Base-by-base conservation (phyloP, 2,888 invertebrate species). In the Lepidocyrtinus sp. region DNA sequence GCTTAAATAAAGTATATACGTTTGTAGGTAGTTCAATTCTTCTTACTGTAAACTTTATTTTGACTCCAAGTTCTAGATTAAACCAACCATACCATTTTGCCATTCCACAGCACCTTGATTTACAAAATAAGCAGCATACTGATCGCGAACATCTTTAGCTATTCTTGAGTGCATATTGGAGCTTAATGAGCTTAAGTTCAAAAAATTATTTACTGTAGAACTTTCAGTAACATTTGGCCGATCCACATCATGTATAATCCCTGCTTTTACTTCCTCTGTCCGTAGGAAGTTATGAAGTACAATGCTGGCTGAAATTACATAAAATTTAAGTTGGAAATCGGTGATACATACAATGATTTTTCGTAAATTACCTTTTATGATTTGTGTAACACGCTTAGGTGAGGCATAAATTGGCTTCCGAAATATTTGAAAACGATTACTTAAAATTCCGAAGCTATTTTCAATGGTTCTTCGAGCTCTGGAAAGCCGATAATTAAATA, bases 381-480 rank as follows among this genome's bases (percentile, higher is more conserved):
- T 59, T 36, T 62, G 17, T 15, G 73, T 64, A 9, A 65, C 68
- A 26, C 65, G 69, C 36, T 83, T 62, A 1, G 75, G 69, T 0
- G 71, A 24, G 1, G 80, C 77, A 2, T 19, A 1, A 21, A 83
- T 83, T 7, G 76, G 46, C 25, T 19, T 62, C 5, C 19, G 36
- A 45, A 82, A 80, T 9, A 82, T 46, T 63, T 82, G 24, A 36
- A 46, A 83, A 9, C 82, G 45, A 0, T 74, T 19, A 1, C 75
- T 76, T n/a, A 83, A 12, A 62, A 85, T 83, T 15, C 85, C 84
- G 67, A 84, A 85, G 0, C 75, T 36, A 69, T 85, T 84, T 70
- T 85, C 85, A 19, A 83, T 68, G 12, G 72, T 62, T 12, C 75
- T 27, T 21, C 85, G 25, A 1, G 85, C 85, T 69, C 85, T 36